Evolutionary conservation across 2,113 vertebrate genomes (phyloP).

Genomic region (Otocyon megalotis): DNA sequence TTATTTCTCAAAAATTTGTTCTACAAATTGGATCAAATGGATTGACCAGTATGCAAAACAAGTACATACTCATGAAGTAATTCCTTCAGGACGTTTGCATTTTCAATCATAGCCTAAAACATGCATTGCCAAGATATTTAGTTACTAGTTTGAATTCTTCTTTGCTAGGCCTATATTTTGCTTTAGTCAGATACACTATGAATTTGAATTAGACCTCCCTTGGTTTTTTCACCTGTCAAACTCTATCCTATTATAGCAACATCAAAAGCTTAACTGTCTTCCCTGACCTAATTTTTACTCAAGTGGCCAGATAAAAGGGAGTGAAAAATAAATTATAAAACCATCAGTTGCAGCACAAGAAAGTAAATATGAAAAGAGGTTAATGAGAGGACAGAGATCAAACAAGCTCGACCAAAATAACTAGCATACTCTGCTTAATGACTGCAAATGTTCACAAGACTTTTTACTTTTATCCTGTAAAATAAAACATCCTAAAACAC

Average conservation of each 20-base stretch:
- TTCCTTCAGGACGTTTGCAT: background rate
- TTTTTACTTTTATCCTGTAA: conserved; percentile 61
- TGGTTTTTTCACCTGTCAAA: conserved; percentile 75
- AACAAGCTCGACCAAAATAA: conserved; percentile 63
- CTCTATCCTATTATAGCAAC: conserved; percentile 62
- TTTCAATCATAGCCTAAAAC: background rate
- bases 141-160: conserved; percentile 67
- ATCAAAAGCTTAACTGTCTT: conserved; percentile 78
- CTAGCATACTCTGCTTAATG: conserved; percentile 52
- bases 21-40: background rate
- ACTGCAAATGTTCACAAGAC: conserved; percentile 60
- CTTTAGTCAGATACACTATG: conserved; percentile 45
- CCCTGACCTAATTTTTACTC: conserved; percentile 72
- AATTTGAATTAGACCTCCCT: conserved; percentile 71
- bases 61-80: background rate
- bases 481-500: conserved; percentile 31
- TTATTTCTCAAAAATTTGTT: background rate
- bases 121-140: conserved; percentile 49
- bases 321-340: conserved; percentile 78
- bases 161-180: conserved; percentile 61
- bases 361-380: conserved; percentile 75
- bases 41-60: background rate
- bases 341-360: conserved; percentile 45
- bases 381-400: conserved; percentile 79
- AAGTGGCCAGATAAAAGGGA: conserved; percentile 64